A percentile compares a stretch with the other conserved stretches of the same genome.
Evolutionary conservation across 2,797 vertebrate species (phyloP).

Genomic region (Notolepis coatsorum): DNA sequence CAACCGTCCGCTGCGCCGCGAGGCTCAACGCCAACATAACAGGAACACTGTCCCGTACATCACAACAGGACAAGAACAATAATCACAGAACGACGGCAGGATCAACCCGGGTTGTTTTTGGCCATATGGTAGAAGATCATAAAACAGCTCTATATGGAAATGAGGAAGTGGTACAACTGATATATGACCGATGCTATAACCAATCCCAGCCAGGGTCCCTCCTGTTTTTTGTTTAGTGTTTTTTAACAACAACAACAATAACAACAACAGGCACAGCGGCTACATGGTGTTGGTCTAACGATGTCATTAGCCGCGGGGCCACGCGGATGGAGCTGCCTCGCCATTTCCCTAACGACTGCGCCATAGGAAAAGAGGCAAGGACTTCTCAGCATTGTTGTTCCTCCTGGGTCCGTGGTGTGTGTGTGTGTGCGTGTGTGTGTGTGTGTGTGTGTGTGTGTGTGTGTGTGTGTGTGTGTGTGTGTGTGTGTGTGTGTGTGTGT

Average conservation of each 20-base stretch:
- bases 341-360: conserved; percentile 78
- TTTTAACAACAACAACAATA: background rate
- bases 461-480: conserved; percentile 32
- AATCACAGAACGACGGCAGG: background rate
- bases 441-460: conserved; percentile 7
- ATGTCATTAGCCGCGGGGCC: conserved; percentile 64
- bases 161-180: conserved; percentile 4
- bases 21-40: conserved; percentile 15
- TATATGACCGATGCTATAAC: conserved; percentile 7
- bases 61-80: conserved; percentile 19
- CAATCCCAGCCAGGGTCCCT: background rate
- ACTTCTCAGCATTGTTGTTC: conserved; percentile 78
- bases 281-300: conserved; percentile 40
- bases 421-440: conserved; percentile 9
- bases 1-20: conserved; percentile 14
- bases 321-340: conserved; percentile 67
- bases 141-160: conserved; percentile 46
- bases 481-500: conserved; percentile 29
- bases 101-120: too few relatives aligned
- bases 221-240: background rate
- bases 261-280: conserved; percentile 27
- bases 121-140: conserved; percentile 27
- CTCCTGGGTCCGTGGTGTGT: conserved; percentile 40
- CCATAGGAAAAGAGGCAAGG: conserved; percentile 77
- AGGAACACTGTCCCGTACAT: conserved; percentile 14